phyloP scores from a whole-genome alignment of 2,113 vertebrate species.

The Hemiprocne comata region DNA sequence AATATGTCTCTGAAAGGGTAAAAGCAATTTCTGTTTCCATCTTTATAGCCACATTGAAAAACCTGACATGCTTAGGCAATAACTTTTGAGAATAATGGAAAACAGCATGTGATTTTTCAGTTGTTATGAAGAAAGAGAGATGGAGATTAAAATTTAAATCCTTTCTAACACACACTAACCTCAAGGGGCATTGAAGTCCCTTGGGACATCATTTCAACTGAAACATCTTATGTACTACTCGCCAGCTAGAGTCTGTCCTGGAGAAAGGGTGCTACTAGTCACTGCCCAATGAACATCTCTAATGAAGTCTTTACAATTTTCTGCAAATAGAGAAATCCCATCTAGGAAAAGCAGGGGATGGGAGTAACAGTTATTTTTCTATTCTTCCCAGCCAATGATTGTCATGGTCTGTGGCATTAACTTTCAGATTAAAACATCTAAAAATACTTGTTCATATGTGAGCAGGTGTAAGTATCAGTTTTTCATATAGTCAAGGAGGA shows the following conservation, averaged over 20 bases:
- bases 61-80: background rate
- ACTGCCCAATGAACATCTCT: background rate
- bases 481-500: background rate
- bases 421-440: background rate
- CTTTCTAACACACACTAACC: background rate
- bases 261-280: background rate
- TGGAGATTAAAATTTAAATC: background rate
- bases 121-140: background rate
- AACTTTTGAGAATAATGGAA: background rate
- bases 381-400: background rate
- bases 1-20: background rate
- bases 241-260: background rate
- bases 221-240: background rate
- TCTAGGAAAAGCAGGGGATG: rapidly evolving
- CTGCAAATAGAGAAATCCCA: background rate
- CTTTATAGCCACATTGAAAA: background rate
- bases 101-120: background rate
- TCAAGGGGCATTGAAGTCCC: background rate
- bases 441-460: background rate
- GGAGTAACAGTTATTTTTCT: background rate
- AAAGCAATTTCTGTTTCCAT: background rate
- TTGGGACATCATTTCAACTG: background rate
- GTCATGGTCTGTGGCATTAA: background rate
- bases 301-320: background rate
- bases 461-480: background rate